Base-by-base conservation (phyloP, 2,797 vertebrate species). In the Hydrophis major region DNA sequence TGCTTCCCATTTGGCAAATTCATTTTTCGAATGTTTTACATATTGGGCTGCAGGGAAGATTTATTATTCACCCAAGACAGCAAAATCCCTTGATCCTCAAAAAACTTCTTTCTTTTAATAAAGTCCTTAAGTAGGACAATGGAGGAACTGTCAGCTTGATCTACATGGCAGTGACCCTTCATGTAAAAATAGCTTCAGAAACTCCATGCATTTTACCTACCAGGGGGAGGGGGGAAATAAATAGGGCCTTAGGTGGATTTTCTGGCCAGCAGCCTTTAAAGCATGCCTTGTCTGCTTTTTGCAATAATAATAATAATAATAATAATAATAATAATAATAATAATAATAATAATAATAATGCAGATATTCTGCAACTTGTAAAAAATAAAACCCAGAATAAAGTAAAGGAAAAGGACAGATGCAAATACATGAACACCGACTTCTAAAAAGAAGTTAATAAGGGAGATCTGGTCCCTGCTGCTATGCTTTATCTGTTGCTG, bases 401-500 rank as follows among this genome's bases (percentile, higher is more conserved):
- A 56, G 37, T 83, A 25, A 83, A 47, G 25, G 50, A 47, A 69
- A 55, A 32, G 22, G 50, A 78, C 3, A 63, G 32, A 37, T 20
- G 0, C 22, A 78, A 61, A 69, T n/a, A 12, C 27, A 32, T 11
- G 59, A 2, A 4, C 50, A 16, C 42, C 4, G 6, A 20, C n/a
- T 28, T 66, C 59, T 74, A 95, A 95, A 96, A 83, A 96, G 95
- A 90, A 89, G 94, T 95, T 94, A 90, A 89, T 93, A 86, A 96
- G 97, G 96, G 94, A 95, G 94, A 94, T 94, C 89, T 95, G 94
- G 95, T 95, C 94, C 88, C 94, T 83, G 96, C 93, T 87, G 97
- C 97, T 97, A 94, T 97, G 96, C 96, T 94, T 93, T 95, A 92
- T 93, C 95, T 90, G 27, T 95, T 53, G 95, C 92, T 6, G 93